A percentile compares a stretch with the other conserved stretches of the same genome.
Conservation (phyloP, 2,888 invertebrate species). For the Metopia argyrocephala region DNA sequence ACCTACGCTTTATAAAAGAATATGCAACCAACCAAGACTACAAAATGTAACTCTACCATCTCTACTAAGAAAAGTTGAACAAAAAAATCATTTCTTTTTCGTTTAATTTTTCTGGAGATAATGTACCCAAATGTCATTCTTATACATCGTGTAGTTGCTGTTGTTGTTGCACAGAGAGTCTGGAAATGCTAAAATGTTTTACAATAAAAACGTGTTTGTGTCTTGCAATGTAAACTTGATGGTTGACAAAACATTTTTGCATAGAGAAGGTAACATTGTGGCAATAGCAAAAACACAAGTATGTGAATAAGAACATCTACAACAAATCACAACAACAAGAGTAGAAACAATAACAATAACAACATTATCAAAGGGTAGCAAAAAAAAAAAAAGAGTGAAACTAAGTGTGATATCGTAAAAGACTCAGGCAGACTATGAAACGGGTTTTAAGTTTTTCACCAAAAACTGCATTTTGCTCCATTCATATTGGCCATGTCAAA, state of each 20-base stretch:
- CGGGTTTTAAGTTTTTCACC: conserved; percentile 8
- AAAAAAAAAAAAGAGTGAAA: not conserved
- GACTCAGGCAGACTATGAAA: conserved; percentile 29
- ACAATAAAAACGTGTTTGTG: conserved; percentile 42
- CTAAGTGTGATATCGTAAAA: not conserved
- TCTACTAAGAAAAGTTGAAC: not conserved
- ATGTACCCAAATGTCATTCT: conserved; percentile 28
- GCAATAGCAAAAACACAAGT: not conserved
- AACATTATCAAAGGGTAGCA: not conserved
- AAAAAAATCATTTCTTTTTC: conserved; percentile 1
- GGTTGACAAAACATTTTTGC: conserved; percentile 64
- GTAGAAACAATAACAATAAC: conserved; percentile 25
- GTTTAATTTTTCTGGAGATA: not conserved
- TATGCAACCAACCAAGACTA: conserved; percentile 30
- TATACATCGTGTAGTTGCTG: not conserved
- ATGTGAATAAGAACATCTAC: not conserved
- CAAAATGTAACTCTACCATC: not conserved
- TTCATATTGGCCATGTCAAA: conserved; percentile 26
- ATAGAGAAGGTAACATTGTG: conserved; percentile 19
- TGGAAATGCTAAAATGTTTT: not conserved
- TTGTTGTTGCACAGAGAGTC: not conserved
- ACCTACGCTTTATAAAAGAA: conserved; percentile 21
- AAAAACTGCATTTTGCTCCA: not conserved
- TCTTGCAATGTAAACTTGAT: conserved; percentile 61
- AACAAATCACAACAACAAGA: not conserved